Evolutionary conservation across 1,140 invertebrate species (phyloP).

Genomic region (Drosophila grimshawi): DNA sequence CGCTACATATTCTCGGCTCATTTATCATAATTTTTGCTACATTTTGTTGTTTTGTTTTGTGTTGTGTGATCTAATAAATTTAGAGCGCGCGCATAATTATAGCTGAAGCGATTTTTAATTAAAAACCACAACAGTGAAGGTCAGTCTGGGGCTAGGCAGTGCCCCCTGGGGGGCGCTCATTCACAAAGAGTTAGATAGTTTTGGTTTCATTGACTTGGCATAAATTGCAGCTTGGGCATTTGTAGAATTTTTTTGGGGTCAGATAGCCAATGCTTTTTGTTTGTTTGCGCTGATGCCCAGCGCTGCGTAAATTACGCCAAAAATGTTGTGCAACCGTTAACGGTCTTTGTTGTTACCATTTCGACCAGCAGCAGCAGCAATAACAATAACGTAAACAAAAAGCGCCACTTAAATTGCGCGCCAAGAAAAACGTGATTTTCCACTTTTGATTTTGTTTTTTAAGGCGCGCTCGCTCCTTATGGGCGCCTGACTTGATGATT

Average conservation of each 20-base stretch:
- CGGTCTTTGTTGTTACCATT: conserved; percentile 70
- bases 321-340: conserved; percentile 57
- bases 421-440: conserved; percentile 78
- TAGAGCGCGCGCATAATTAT: conserved; percentile 61
- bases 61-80: conserved; percentile 50
- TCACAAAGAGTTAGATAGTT: conserved; percentile 56
- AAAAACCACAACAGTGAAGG: conserved; percentile 63
- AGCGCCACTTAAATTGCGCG: conserved; percentile 70
- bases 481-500: conserved; percentile 54
- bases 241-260: conserved; percentile 68
- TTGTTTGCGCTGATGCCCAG: conserved; percentile 33
- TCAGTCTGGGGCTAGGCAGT: conserved; percentile 42
- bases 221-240: conserved; percentile 45
- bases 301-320: conserved; percentile 67
- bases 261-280: conserved; percentile 6
- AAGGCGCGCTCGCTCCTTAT: conserved; percentile 59
- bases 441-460: conserved; percentile 67
- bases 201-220: conserved; percentile 29
- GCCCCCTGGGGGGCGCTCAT: conserved; percentile 17
- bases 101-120: conserved; percentile 72
- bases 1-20: conserved; percentile 46
- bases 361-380: conserved; percentile 52
- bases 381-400: conserved; percentile 49
- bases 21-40: conserved; percentile 54
- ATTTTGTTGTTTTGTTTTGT: conserved; percentile 2